Conservation (phyloP, 2,797 vertebrate genomes). For the Fistularia tabacaria region DNA sequence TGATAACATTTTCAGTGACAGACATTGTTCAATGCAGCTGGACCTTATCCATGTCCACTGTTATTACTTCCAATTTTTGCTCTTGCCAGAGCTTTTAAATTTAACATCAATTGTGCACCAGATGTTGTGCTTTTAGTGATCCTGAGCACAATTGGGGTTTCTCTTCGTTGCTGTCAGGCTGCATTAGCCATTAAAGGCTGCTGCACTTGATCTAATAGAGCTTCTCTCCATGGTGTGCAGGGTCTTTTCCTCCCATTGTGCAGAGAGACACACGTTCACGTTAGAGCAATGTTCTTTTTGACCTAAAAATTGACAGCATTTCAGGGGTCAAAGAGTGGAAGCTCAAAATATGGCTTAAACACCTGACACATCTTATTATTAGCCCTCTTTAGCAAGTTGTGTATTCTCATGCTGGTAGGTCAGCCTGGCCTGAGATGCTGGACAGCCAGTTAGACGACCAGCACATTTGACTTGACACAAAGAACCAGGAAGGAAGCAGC, state of each 20-base stretch:
- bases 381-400: slow-evolving; percentile 47
- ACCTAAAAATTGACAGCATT: slow-evolving; percentile 68
- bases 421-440: slow-evolving; percentile 41
- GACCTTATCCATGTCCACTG: too few relatives aligned
- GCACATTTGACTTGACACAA: slow-evolving; percentile 38
- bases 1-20: too few relatives aligned
- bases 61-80: too few relatives aligned
- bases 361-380: slow-evolving; percentile 41
- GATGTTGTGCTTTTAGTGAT: slow-evolving; percentile 34
- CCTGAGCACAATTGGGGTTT: slow-evolving; percentile 32
- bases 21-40: too few relatives aligned
- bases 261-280: slow-evolving; percentile 44
- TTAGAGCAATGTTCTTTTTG: slow-evolving; percentile 45
- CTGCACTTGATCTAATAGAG: slow-evolving; percentile 52
- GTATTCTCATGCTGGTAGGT: slow-evolving; percentile 56
- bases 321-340: slow-evolving; percentile 46
- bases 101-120: slow-evolving; percentile 22
- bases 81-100: slow-evolving; percentile 5
- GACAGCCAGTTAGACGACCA: slow-evolving; percentile 15
- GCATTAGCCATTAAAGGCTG: slow-evolving; percentile 34
- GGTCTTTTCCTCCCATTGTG: slow-evolving; percentile 37
- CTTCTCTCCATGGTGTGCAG: slow-evolving; percentile 22
- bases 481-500: slow-evolving; percentile 15
- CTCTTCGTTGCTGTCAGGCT: slow-evolving; percentile 49
- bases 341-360: slow-evolving; percentile 55